A percentile compares a stretch with the other conserved stretches of the same genome.
Evolutionary conservation across 2,113 vertebrate species (phyloP).

Genomic region (Lagopus leucura): DNA sequence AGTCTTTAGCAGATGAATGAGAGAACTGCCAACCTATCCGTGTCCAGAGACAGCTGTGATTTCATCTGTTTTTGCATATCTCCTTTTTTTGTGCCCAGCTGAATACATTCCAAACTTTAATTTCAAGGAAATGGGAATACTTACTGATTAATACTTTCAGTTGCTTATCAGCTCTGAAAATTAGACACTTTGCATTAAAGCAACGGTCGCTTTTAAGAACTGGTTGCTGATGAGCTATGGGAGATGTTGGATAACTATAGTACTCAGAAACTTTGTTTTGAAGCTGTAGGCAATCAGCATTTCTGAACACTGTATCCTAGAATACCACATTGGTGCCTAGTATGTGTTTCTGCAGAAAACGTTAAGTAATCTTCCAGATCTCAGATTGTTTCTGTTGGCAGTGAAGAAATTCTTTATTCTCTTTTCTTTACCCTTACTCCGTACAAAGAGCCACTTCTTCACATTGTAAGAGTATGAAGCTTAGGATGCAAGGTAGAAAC

Average conservation of each 20-base stretch:
- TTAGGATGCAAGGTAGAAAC: not conserved
- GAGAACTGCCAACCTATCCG: not conserved
- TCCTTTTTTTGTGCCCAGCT: not conserved
- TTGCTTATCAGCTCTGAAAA: not conserved
- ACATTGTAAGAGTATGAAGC: accelerated
- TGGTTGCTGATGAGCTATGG: not conserved
- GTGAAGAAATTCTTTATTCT: not conserved
- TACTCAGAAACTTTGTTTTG: not conserved
- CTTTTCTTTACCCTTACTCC: not conserved
- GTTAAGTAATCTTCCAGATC: not conserved
- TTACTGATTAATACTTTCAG: not conserved
- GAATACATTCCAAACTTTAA: not conserved
- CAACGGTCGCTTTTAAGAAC: not conserved
- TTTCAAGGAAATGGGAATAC: not conserved
- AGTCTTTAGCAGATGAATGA: not conserved
- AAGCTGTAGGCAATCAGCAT: not conserved
- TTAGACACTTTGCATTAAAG: not conserved
- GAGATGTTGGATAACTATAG: not conserved
- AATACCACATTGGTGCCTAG: not conserved
- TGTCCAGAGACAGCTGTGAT: not conserved
- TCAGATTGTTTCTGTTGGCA: not conserved
- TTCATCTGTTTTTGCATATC: not conserved
- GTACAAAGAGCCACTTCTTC: not conserved
- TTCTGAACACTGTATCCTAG: not conserved
- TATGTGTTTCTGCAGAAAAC: not conserved